Conservation (phyloP, 2,888 invertebrate genomes). For the Chloromyia formosa region DNA sequence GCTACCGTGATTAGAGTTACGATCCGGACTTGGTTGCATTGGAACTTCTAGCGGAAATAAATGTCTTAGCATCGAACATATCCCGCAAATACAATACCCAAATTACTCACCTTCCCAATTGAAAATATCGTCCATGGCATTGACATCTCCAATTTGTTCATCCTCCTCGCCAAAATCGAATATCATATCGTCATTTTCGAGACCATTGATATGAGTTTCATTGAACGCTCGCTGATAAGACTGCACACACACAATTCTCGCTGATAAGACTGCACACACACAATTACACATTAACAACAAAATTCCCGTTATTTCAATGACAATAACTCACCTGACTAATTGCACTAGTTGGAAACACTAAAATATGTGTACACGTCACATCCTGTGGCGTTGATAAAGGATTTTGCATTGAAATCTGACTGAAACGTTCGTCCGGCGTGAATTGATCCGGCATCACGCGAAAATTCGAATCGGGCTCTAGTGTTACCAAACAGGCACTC, state of each 20-base stretch:
- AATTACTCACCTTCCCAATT: constrained; percentile 66
- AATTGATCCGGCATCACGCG: constrained; percentile 94
- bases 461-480: constrained; percentile 89
- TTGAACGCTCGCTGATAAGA: constrained; percentile 78
- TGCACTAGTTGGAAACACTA: constrained; percentile 97
- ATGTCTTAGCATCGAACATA: constrained; percentile 17
- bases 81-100: background rate
- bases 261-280: constrained; percentile 70
- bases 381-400: constrained; percentile 95
- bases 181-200: constrained; percentile 74
- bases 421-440: constrained; percentile 93
- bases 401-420: constrained; percentile 86
- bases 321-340: constrained; percentile 78
- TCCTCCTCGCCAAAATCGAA: constrained; percentile 70
- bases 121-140: constrained; percentile 82
- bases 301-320: background rate
- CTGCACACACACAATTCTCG: constrained; percentile 65
- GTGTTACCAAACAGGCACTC: constrained; percentile 96
- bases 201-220: constrained; percentile 73
- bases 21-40: constrained; percentile 68
- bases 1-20: constrained; percentile 67
- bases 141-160: constrained; percentile 64
- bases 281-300: constrained; percentile 18
- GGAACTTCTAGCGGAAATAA: constrained; percentile 48
- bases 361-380: constrained; percentile 96